Percentiles rank a stretch among this genome's conserved stretches.
Conservation (phyloP, 2,888 invertebrate species). For the Apamea monoglypha region DNA sequence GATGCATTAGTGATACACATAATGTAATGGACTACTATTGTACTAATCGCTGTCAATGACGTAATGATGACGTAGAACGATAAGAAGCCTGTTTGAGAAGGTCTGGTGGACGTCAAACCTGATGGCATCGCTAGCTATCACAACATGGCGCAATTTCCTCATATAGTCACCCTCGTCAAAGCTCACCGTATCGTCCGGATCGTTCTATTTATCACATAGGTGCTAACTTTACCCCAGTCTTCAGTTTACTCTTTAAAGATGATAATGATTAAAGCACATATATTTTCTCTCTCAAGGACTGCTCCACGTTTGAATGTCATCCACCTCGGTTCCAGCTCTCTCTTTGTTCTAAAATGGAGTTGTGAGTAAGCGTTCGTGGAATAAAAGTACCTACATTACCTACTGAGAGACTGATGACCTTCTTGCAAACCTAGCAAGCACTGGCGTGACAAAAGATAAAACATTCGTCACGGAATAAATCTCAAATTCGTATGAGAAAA, state of each 20-base stretch:
- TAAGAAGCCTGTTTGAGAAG: constrained; percentile 6
- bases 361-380: constrained; percentile 40
- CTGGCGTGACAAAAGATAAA: background rate
- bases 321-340: constrained; percentile 20
- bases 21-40: constrained; percentile 12
- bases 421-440: constrained; percentile 1
- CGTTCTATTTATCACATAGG: constrained; percentile 21
- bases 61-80: background rate
- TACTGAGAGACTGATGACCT: constrained; percentile 25
- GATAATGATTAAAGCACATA: constrained; percentile 18
- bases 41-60: background rate
- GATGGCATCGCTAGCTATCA: background rate
- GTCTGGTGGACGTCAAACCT: background rate
- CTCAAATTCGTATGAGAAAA: constrained; percentile 1
- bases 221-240: constrained; percentile 23
- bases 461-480: constrained; percentile 4
- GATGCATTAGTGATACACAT: constrained; percentile 16
- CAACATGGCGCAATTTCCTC: background rate
- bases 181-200: too few species aligned
- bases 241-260: constrained; percentile 16
- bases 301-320: constrained; percentile 25
- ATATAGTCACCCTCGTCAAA: background rate
- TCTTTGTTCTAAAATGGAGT: constrained; percentile 53
- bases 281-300: constrained; percentile 10
- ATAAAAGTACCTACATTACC: constrained; percentile 4